Conservation (phyloP, 2,113 vertebrate genomes). For the Nothoprocta perdicaria region DNA sequence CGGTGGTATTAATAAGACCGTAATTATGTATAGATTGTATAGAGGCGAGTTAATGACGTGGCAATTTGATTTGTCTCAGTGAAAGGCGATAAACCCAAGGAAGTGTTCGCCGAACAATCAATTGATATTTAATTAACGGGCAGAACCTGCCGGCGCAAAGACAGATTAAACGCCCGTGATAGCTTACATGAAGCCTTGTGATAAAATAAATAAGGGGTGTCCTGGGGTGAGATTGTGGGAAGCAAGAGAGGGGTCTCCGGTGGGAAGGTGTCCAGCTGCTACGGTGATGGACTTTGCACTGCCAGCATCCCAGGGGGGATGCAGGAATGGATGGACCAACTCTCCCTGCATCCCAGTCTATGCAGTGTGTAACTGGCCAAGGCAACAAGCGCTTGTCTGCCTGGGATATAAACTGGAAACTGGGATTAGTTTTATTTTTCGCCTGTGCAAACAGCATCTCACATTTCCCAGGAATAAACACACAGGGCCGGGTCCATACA, state of each 20-base stretch:
- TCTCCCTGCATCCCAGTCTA: too few species aligned
- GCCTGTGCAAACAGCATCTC: slow-evolving; percentile 53
- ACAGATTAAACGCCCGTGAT: neutral
- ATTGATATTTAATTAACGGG: slow-evolving; percentile 72
- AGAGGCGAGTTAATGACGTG: slow-evolving; percentile 66
- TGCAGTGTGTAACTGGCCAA: neutral
- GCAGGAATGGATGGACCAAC: neutral
- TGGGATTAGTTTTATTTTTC: slow-evolving; percentile 46
- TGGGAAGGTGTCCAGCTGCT: too few species aligned
- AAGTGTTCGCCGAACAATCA: slow-evolving; percentile 68
- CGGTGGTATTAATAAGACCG: slow-evolving; percentile 65
- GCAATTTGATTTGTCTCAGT: slow-evolving; percentile 59
- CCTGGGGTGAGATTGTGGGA: too few species aligned
- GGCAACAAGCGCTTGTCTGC: neutral
- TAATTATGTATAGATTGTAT: slow-evolving; percentile 70
- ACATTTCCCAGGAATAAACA: neutral
- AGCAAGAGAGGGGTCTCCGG: rapidly evolving
- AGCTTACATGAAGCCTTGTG: neutral
- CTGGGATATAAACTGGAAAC: slow-evolving; percentile 50
- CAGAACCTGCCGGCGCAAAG: slow-evolving; percentile 36
- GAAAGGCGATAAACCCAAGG: slow-evolving; percentile 53
- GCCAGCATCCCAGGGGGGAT: neutral
- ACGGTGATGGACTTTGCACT: neutral
- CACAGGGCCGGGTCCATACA: too few species aligned
- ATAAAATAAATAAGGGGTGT: neutral